Percentiles rank a stretch among this genome's conserved stretches.
phyloP scores from a whole-genome alignment of 2,888 invertebrate genomes.

The Patella ulyssiponensis region DNA sequence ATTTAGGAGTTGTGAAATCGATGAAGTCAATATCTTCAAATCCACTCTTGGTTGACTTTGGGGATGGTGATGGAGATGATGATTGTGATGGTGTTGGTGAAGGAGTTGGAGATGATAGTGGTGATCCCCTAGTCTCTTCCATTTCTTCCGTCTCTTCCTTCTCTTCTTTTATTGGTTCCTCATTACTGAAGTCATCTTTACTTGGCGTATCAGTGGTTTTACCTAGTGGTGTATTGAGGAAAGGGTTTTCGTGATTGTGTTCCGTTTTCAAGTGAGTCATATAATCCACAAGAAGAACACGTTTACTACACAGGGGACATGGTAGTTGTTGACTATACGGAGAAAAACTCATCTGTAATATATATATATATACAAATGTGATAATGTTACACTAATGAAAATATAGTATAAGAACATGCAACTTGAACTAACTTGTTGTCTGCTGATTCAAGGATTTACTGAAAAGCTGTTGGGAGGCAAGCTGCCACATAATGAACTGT shows the following conservation, averaged over 20 bases:
- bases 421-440: no score
- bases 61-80: slow-evolving; percentile 20
- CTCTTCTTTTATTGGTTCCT: background rate
- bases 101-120: background rate
- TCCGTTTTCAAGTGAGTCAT: background rate
- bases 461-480: no score
- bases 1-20: slow-evolving; percentile 86
- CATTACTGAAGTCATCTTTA: background rate
- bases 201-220: background rate
- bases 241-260: background rate
- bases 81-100: slow-evolving; percentile 28
- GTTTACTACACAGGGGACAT: slow-evolving; percentile 5
- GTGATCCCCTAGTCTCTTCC: background rate
- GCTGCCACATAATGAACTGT: no score
- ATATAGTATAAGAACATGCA: no score
- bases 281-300: background rate
- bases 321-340: background rate
- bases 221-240: background rate
- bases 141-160: background rate
- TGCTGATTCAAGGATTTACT: no score
- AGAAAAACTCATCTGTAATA: background rate
- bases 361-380: no score
- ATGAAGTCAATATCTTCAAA: slow-evolving; percentile 79
- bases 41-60: slow-evolving; percentile 45
- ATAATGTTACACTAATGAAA: no score